A percentile compares a stretch with the other conserved stretches of the same genome.
Evolutionary conservation across 1,140 invertebrate genomes (phyloP).

Genomic region (Drosophila aff.): DNA sequence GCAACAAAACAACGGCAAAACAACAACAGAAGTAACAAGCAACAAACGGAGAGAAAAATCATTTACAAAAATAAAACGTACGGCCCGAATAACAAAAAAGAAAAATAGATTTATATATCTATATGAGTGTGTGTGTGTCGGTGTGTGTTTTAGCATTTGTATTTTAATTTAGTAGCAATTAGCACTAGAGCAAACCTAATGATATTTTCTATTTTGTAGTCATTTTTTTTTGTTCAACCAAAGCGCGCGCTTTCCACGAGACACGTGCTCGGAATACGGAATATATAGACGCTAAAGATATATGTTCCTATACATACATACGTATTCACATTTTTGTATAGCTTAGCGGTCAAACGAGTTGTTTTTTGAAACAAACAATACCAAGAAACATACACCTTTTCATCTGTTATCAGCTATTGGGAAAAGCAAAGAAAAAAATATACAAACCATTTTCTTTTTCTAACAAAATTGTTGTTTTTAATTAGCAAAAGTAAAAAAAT

Average conservation of each 20-base stretch:
- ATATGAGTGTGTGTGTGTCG: not conserved
- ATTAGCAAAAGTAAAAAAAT: not conserved
- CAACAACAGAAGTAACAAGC: slow-evolving; percentile 10
- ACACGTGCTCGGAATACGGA: slow-evolving; percentile 25
- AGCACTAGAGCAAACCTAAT: slow-evolving; percentile 34
- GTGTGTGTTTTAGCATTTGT: slow-evolving; percentile 33
- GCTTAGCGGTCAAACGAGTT: not conserved
- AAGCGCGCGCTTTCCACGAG: slow-evolving; percentile 40
- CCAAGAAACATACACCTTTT: not conserved
- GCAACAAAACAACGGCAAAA: slow-evolving; percentile 28
- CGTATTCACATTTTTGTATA: not conserved
- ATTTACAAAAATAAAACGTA: slow-evolving; percentile 45
- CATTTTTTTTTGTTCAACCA: not conserved
- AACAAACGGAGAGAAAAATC: slow-evolving; percentile 19
- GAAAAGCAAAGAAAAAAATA: not conserved
- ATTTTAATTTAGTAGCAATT: slow-evolving; percentile 50
- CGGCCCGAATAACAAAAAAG: slow-evolving; percentile 23
- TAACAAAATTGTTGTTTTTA: not conserved
- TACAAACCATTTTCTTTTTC: not conserved
- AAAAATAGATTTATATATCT: not conserved
- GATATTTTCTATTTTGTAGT: slow-evolving; percentile 5
- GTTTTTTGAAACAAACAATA: not conserved
- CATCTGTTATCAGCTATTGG: not conserved
- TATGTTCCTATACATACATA: not conserved
- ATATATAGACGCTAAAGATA: slow-evolving; percentile 13